Evolutionary conservation across 2,797 vertebrate genomes (phyloP).

Genomic region (Delichon dasypus): DNA sequence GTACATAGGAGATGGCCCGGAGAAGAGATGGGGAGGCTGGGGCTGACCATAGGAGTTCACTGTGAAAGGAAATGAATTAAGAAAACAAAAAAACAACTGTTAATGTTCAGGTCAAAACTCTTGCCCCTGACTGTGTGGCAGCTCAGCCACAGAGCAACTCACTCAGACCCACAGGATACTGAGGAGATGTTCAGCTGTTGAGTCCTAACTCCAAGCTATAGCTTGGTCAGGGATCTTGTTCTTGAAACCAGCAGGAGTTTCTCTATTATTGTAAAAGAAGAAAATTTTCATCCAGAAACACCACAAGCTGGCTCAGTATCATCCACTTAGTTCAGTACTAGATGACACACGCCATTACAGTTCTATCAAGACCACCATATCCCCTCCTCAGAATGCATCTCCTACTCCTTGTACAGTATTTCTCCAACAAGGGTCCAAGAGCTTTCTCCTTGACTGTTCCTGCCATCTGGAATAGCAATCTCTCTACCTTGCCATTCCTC

Average conservation of each 20-base stretch:
- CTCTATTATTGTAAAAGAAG: conserved; percentile 15
- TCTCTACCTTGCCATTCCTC: background rate
- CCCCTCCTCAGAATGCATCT: background rate
- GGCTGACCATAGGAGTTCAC: conserved; percentile 81
- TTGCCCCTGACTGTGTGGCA: background rate
- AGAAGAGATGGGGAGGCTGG: conserved; percentile 78
- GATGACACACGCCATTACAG: background rate
- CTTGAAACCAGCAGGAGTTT: conserved; percentile 47
- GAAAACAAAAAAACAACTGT: background rate
- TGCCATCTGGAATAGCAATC: background rate
- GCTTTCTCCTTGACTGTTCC: background rate
- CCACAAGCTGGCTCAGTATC: background rate
- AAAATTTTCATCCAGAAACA: conserved; percentile 6
- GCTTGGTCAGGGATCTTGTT: conserved; percentile 8
- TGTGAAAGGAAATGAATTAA: conserved; percentile 39
- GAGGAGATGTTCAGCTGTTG: conserved; percentile 19
- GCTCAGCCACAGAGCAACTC: conserved; percentile 20
- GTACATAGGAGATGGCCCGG: conserved; percentile 80
- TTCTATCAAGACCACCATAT: background rate
- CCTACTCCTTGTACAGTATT: background rate
- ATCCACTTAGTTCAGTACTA: background rate
- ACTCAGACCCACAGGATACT: conserved; percentile 39
- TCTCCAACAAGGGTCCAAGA: background rate
- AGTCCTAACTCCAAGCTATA: conserved; percentile 30
- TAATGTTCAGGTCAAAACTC: background rate